These are phyloP conservation scores for Amaurobius ferox DNA, from an alignment of 2,888 invertebrate species.

Conservation along the genomic window DNA sequence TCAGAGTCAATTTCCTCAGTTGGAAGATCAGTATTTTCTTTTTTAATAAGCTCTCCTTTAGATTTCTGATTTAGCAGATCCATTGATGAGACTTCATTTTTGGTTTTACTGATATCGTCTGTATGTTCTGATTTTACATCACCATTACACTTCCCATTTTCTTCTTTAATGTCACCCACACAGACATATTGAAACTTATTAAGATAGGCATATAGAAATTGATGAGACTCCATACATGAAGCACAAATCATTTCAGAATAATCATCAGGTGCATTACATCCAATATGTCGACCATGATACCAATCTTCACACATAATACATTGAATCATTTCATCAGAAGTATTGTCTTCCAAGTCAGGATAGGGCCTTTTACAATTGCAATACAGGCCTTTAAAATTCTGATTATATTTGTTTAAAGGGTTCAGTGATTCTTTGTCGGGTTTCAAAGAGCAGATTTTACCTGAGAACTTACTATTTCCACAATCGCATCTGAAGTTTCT, in stretches of 20 bases:
- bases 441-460: slow-evolving; percentile 84
- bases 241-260: slow-evolving; percentile 91
- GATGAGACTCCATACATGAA: slow-evolving; percentile 85
- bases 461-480: slow-evolving; percentile 87
- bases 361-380: slow-evolving; percentile 95
- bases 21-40: not conserved
- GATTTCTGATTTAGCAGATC: not conserved
- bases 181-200: not conserved
- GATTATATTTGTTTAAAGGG: slow-evolving; percentile 88
- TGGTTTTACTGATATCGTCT: too few relatives aligned
- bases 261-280: slow-evolving; percentile 76
- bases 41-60: not conserved
- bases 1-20: not conserved
- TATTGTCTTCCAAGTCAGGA: slow-evolving; percentile 89
- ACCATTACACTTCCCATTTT: not conserved
- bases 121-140: too few relatives aligned
- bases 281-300: slow-evolving; percentile 85
- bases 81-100: not conserved
- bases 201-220: slow-evolving; percentile 86
- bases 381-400: slow-evolving; percentile 95
- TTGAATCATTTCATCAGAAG: slow-evolving; percentile 95
- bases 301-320: slow-evolving; percentile 98
- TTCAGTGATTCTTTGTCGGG: slow-evolving; percentile 83
- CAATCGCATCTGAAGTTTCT: slow-evolving; percentile 97
- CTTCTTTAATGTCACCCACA: slow-evolving; percentile 13